phyloP scores from a whole-genome alignment of 2,113 vertebrate genomes.

The Okapia johnstoni region DNA sequence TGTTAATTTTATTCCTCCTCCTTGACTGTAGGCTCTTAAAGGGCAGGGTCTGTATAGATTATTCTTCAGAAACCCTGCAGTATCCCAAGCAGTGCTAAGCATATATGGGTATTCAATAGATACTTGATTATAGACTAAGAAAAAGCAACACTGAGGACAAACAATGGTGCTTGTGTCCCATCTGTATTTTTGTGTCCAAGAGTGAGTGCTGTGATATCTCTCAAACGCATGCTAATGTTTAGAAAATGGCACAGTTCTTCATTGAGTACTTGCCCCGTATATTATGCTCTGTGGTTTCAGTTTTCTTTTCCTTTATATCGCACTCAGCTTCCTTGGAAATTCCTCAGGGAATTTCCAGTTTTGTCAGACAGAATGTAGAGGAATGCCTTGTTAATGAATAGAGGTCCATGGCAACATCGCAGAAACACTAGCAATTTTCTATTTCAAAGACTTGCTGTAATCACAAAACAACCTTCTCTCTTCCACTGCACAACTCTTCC shows the following conservation, averaged over 20 bases:
- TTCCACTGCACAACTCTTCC: neutral
- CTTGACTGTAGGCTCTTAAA: neutral
- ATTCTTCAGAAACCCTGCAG: neutral
- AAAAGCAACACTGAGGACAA: neutral
- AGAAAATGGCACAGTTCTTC: neutral
- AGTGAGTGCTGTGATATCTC: neutral
- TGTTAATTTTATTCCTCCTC: neutral
- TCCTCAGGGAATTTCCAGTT: constrained; percentile 67
- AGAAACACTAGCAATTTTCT: neutral
- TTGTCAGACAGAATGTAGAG: constrained; percentile 10
- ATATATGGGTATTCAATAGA: neutral
- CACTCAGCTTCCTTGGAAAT: neutral
- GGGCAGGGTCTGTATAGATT: neutral
- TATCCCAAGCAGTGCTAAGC: neutral
- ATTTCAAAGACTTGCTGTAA: neutral
- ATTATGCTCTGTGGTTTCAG: neutral
- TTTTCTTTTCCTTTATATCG: constrained; percentile 21
- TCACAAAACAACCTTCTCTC: neutral
- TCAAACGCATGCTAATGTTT: neutral
- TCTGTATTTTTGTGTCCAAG: neutral
- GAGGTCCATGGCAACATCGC: neutral
- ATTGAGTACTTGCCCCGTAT: neutral
- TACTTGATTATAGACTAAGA: neutral
- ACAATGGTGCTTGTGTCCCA: neutral
- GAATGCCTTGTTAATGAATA: neutral